phyloP scores from a whole-genome alignment of 2,797 vertebrate species.

The Acridotheres tristis region DNA sequence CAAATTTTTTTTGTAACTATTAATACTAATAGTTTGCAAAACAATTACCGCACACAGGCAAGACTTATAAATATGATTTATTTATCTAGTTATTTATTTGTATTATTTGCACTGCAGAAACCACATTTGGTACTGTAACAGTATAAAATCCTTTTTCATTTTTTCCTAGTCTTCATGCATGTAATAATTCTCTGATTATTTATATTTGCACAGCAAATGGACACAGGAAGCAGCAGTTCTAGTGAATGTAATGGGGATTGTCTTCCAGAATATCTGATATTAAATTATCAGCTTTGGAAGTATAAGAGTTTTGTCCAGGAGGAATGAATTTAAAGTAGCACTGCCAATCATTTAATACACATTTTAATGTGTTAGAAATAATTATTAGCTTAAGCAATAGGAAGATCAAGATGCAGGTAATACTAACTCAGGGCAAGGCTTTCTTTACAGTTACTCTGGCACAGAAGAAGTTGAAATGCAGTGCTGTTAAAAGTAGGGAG shows the following conservation, averaged over 20 bases:
- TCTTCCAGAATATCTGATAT: slow-evolving; percentile 13
- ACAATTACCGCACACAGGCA: neutral
- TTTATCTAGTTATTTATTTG: neutral
- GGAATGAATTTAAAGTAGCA: neutral
- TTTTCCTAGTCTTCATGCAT: neutral
- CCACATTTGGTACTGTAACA: neutral
- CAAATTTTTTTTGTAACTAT: neutral
- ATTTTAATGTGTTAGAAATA: slow-evolving; percentile 5
- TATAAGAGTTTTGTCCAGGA: neutral
- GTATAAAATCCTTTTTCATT: neutral
- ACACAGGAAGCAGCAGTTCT: neutral
- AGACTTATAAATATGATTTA: neutral
- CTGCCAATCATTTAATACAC: slow-evolving; percentile 8
- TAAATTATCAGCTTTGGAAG: neutral
- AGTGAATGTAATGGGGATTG: neutral
- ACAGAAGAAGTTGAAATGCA: neutral
- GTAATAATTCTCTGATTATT: slow-evolving; percentile 17
- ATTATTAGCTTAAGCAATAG: slow-evolving; percentile 2
- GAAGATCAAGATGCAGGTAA: neutral
- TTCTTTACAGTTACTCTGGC: neutral
- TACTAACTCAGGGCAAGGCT: neutral
- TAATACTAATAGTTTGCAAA: neutral
- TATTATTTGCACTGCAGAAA: neutral
- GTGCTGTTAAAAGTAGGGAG: neutral
- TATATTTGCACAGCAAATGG: neutral